Conservation (phyloP, 2,797 vertebrate genomes). For the Allobates femoralis region DNA sequence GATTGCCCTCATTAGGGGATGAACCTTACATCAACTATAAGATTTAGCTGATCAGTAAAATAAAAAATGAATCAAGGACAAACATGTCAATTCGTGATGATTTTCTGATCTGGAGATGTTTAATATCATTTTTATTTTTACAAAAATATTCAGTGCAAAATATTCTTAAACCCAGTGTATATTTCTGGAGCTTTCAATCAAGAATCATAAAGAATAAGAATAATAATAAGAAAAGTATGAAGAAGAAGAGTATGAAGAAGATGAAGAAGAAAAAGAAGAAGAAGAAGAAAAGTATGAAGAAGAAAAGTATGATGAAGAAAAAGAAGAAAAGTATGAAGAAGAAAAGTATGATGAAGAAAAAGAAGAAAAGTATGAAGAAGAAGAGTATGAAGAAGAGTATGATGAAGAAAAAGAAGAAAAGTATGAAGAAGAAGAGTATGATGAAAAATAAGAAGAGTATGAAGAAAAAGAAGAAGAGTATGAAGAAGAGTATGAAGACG, state of each 20-base stretch:
- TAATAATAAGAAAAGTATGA: fast-evolving
- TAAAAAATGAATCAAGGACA: too few species aligned
- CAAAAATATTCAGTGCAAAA: neutral
- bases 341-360: neutral
- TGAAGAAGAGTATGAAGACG: neutral
- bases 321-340: neutral
- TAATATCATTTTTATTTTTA: neutral
- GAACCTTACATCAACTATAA: too few species aligned
- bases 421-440: neutral
- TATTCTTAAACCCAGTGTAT: neutral
- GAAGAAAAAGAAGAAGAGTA: neutral
- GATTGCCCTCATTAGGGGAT: too few species aligned
- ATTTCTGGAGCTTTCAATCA: neutral
- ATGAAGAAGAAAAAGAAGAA: neutral
- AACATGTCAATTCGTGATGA: too few species aligned
- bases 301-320: neutral
- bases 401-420: neutral
- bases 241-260: neutral
- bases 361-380: too few species aligned
- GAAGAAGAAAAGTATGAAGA: neutral
- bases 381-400: neutral
- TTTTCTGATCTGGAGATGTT: neutral
- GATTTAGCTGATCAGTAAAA: too few species aligned
- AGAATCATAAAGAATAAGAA: neutral
- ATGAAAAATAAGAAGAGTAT: neutral